Percentiles rank a stretch among this genome's conserved stretches.
These are phyloP conservation scores for Coryphaenoides rupestris DNA, from an alignment of 2,113 vertebrate species.

Conservation along the genomic window DNA sequence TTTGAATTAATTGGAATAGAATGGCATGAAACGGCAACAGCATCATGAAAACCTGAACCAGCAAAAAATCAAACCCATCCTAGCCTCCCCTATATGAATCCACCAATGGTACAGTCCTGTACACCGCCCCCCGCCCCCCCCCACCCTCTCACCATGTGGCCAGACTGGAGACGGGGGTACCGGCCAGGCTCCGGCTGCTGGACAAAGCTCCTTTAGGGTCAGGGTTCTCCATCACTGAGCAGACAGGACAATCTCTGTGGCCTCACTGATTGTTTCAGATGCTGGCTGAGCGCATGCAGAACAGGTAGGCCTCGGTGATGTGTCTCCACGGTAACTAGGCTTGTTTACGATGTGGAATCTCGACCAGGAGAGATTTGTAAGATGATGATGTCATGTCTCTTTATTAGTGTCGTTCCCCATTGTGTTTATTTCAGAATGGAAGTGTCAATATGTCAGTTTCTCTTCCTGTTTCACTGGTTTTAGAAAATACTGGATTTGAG, in stretches of 20 bases:
- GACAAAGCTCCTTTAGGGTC: constrained; percentile 66
- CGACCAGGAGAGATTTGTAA: constrained; percentile 18
- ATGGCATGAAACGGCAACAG: background rate
- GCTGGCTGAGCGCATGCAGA: constrained; percentile 69
- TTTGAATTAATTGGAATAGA: background rate
- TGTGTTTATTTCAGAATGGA: background rate
- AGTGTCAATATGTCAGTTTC: background rate
- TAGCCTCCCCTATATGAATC: background rate
- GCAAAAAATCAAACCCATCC: background rate
- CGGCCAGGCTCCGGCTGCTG: constrained; percentile 63
- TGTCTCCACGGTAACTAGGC: constrained; percentile 59
- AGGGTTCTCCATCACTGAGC: constrained; percentile 22
- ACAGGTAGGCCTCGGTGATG: constrained; percentile 65
- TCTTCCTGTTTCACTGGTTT: too few relatives aligned
- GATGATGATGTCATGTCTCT: constrained; percentile 23
- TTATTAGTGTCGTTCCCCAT: background rate
- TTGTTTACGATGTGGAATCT: constrained; percentile 54
- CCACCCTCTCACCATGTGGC: constrained; percentile 58
- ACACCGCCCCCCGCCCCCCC: too few relatives aligned
- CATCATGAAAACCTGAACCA: background rate
- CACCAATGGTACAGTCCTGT: constrained; percentile 13
- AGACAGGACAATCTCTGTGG: background rate
- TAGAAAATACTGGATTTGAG: too few relatives aligned
- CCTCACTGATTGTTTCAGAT: constrained; percentile 56
- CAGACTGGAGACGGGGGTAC: constrained; percentile 52